Conservation (phyloP, 2,113 vertebrate genomes). For the Delphinus delphis region DNA sequence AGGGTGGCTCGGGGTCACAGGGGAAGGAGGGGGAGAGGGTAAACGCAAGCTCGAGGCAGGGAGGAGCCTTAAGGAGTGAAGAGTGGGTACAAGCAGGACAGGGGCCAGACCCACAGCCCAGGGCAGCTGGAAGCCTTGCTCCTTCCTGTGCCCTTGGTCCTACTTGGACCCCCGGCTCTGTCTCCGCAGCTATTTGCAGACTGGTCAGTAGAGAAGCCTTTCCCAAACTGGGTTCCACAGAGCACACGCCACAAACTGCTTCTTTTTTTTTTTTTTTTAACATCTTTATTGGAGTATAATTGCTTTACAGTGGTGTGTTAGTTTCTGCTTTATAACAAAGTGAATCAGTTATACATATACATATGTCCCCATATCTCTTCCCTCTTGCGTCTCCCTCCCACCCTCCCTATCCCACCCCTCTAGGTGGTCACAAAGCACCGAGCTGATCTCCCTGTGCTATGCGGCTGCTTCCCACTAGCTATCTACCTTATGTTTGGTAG, state of each 20-base stretch:
- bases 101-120: no score
- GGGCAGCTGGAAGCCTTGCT: neutral
- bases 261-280: no score
- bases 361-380: no score
- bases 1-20: neutral
- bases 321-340: no score
- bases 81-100: accelerated
- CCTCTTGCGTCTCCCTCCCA: no score
- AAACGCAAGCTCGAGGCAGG: neutral
- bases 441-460: no score
- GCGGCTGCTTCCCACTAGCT: no score
- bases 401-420: no score
- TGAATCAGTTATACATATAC: no score
- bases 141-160: accelerated
- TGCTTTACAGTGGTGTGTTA: no score
- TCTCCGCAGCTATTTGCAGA: neutral
- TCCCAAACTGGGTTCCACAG: neutral
- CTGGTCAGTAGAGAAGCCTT: neutral
- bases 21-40: neutral
- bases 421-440: accelerated
- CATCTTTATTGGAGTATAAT: no score
- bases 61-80: neutral
- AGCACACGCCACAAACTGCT: accelerated
- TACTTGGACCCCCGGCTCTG: neutral
- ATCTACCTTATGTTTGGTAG: accelerated